Percentiles rank a stretch among this genome's conserved stretches.
phyloP scores from a whole-genome alignment of 2,888 invertebrate species.

The Nomada ferruginata region DNA sequence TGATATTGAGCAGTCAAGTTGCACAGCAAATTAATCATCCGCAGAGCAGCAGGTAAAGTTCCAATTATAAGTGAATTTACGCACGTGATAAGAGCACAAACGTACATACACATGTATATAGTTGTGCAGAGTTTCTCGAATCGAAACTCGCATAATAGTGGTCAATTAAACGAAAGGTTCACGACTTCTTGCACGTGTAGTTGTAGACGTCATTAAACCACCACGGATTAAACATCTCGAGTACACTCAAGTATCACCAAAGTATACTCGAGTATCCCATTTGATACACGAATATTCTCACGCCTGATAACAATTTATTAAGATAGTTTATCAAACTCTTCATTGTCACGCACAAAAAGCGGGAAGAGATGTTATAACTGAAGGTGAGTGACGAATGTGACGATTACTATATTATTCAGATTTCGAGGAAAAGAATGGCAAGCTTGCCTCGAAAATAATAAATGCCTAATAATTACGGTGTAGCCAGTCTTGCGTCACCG shows the following conservation, averaged over 20 bases:
- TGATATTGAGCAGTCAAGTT: background rate
- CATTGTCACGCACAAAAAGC: background rate
- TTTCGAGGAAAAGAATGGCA: background rate
- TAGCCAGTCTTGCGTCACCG: slow-evolving; percentile 10
- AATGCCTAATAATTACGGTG: background rate
- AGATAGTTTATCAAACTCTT: background rate
- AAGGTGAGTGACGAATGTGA: background rate
- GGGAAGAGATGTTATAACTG: background rate
- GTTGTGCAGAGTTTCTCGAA: slow-evolving; percentile 2
- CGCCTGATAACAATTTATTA: background rate
- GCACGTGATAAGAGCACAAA: slow-evolving; percentile 3
- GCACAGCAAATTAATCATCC: background rate
- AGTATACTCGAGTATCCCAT: background rate
- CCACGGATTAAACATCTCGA: slow-evolving; percentile 3
- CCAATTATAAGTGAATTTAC: slow-evolving; percentile 6
- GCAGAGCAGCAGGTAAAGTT: background rate
- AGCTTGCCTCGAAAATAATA: background rate
- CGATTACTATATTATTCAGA: background rate
- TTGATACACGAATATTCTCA: background rate
- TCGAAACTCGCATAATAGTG: background rate
- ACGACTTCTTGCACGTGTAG: background rate
- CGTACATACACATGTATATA: background rate
- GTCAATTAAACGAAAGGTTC: slow-evolving; percentile 13
- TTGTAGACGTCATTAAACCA: too few relatives aligned
- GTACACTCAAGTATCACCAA: background rate